Conservation (phyloP, 2,797 vertebrate species). For the Enteromius unitaeniatus region DNA sequence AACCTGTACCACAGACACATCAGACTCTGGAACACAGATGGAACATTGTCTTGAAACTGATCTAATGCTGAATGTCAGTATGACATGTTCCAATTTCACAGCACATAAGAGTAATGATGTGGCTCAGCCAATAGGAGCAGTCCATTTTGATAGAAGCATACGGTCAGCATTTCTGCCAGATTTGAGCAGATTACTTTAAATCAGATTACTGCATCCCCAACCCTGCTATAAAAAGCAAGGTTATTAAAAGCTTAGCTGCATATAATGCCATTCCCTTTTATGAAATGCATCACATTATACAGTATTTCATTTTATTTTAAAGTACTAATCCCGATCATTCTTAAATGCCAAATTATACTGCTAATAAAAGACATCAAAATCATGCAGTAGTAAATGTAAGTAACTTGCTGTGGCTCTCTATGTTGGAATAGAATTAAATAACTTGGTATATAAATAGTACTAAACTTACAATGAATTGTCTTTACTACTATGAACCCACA, state of each 20-base stretch:
- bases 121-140: slow-evolving; percentile 68
- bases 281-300: slow-evolving; percentile 69
- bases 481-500: background rate
- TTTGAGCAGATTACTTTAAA: slow-evolving; percentile 83
- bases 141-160: slow-evolving; percentile 73
- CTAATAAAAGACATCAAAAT: slow-evolving; percentile 61
- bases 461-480: background rate
- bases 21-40: slow-evolving; percentile 17
- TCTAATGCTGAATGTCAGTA: slow-evolving; percentile 47
- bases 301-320: slow-evolving; percentile 64
- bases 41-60: background rate
- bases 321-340: slow-evolving; percentile 72
- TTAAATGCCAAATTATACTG: slow-evolving; percentile 71
- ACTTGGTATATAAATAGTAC: background rate
- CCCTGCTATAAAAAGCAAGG: slow-evolving; percentile 83
- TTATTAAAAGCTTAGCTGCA: slow-evolving; percentile 81
- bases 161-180: slow-evolving; percentile 84
- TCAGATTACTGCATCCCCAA: slow-evolving; percentile 79
- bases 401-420: background rate
- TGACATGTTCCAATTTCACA: slow-evolving; percentile 64
- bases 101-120: slow-evolving; percentile 75
- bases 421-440: background rate
- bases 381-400: background rate
- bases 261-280: slow-evolving; percentile 76
- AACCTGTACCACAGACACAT: background rate